Percentiles rank a stretch among this genome's conserved stretches.
These are phyloP conservation scores for Virgularia gustaviana DNA, from an alignment of 92 coral and sea anemone genomes.

Conservation along the genomic window DNA sequence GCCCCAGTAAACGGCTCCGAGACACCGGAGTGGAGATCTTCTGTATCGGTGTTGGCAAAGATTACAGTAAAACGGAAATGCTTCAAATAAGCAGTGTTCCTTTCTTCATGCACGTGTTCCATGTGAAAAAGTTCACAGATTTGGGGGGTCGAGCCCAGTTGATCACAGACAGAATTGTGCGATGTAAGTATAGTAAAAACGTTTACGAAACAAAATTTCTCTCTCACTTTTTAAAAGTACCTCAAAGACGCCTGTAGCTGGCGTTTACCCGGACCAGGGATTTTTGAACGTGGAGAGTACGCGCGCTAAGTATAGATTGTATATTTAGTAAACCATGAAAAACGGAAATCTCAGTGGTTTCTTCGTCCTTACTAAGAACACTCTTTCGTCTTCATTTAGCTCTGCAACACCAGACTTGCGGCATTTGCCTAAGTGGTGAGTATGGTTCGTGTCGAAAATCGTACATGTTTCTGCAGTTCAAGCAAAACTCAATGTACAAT, in stretches of 20 bases:
- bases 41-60: conserved; percentile 62
- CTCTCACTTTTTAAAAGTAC: too few species aligned
- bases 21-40: conserved; percentile 59
- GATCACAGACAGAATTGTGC: conserved; percentile 23
- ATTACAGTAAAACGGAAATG: conserved; percentile 61
- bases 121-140: conserved; percentile 2
- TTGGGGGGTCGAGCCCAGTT: conserved; percentile 12
- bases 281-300: too few species aligned
- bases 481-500: too few species aligned
- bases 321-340: too few species aligned
- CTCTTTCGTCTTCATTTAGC: conserved; percentile 4
- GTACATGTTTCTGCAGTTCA: too few species aligned
- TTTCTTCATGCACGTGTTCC: conserved; percentile 21
- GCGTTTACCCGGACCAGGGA: too few species aligned
- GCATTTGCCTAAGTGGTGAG: conserved; percentile 19
- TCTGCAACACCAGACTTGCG: conserved; percentile 14
- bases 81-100: conserved; percentile 51
- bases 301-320: too few species aligned
- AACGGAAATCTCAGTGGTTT: too few species aligned
- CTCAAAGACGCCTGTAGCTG: too few species aligned
- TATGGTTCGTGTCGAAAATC: too few species aligned
- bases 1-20: conserved; percentile 61
- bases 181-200: conserved; percentile 2
- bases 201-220: too few species aligned
- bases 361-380: background rate